A percentile compares a stretch with the other conserved stretches of the same genome.
Conservation (phyloP, 2,797 vertebrate species). For the Tapirus indicus region DNA sequence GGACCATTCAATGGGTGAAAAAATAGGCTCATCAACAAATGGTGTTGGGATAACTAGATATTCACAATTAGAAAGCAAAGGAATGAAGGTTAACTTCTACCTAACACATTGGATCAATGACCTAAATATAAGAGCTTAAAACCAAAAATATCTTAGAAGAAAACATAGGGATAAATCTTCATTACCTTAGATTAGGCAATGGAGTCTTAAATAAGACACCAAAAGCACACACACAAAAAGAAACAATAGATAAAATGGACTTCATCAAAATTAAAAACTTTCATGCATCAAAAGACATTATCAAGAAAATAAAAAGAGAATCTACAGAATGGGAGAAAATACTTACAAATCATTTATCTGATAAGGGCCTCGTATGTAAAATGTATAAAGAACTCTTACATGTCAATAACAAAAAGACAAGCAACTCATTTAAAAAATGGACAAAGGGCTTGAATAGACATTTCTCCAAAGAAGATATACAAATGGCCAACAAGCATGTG, state of each 20-base stretch:
- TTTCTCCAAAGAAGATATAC: background rate
- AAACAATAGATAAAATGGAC: background rate
- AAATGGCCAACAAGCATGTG: background rate
- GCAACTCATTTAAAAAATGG: background rate
- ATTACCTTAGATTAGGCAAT: background rate
- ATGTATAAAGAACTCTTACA: background rate
- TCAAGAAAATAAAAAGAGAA: background rate
- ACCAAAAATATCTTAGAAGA: background rate
- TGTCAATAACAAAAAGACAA: background rate
- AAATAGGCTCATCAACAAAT: background rate
- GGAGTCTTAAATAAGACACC: background rate
- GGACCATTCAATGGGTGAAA: background rate
- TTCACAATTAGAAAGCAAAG: background rate
- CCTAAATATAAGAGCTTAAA: background rate
- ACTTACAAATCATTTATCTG: background rate
- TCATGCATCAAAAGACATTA: background rate
- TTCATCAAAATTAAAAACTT: background rate
- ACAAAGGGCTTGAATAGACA: background rate
- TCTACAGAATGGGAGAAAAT: background rate
- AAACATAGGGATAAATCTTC: background rate
- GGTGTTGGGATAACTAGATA: background rate
- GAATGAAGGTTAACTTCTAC: background rate
- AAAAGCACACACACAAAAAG: background rate
- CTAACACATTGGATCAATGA: background rate
- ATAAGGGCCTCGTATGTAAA: background rate